Percentiles rank a stretch among this genome's conserved stretches.
Evolutionary conservation across 2,888 invertebrate genomes (phyloP).

Genomic region (Asteroscopus sphinx): DNA sequence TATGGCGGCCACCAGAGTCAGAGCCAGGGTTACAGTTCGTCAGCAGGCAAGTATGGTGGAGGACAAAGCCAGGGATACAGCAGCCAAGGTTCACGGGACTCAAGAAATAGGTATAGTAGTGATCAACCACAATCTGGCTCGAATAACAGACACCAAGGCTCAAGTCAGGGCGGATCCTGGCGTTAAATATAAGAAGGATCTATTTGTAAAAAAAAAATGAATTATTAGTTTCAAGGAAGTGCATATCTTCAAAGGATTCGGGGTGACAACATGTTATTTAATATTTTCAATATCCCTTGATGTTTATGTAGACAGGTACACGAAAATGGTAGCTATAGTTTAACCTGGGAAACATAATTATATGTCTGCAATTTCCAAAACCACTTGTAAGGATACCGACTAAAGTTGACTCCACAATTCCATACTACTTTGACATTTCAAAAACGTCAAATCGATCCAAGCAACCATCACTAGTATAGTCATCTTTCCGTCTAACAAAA

Average conservation of each 20-base stretch:
- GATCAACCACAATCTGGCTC: slow-evolving; percentile 42
- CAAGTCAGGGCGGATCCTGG: slow-evolving; percentile 53
- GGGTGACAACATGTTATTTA: not conserved
- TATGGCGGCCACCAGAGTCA: slow-evolving; percentile 40
- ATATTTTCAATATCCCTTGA: no score
- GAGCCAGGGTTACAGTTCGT: slow-evolving; percentile 47
- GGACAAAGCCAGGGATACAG: slow-evolving; percentile 48
- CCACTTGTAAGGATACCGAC: no score
- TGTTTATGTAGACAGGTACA: no score
- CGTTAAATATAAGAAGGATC: slow-evolving; percentile 25
- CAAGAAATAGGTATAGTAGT: slow-evolving; percentile 44
- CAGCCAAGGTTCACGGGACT: slow-evolving; percentile 41
- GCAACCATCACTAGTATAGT: no score
- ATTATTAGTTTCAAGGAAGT: slow-evolving; percentile 1
- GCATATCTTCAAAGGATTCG: slow-evolving; percentile 23
- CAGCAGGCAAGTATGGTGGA: slow-evolving; percentile 19
- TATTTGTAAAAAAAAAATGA: slow-evolving; percentile 12
- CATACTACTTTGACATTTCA: no score
- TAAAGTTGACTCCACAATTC: no score
- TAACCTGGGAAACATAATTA: no score
- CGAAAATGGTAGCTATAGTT: no score
- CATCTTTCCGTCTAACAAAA: no score
- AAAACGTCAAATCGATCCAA: no score
- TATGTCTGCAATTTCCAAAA: no score
- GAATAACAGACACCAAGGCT: slow-evolving; percentile 46